phyloP scores from a whole-genome alignment of 2,797 vertebrate species.

The Loriculus beryllinus region DNA sequence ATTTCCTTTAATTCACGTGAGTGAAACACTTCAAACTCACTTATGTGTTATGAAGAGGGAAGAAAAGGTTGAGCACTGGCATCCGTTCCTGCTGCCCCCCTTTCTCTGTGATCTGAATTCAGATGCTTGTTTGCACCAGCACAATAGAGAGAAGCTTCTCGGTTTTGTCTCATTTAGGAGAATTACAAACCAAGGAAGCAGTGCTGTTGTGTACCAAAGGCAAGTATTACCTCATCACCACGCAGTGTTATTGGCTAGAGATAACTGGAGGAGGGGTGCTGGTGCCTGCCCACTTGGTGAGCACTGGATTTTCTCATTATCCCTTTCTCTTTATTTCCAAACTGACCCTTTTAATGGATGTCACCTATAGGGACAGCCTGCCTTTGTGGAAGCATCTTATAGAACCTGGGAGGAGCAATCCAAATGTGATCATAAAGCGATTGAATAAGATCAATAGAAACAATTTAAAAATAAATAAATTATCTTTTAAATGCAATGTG shows the following conservation, averaged over 20 bases:
- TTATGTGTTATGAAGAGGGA: not conserved
- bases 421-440: not conserved
- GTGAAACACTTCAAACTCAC: not conserved
- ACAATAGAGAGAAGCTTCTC: not conserved
- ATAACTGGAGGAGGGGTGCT: not conserved
- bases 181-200: not conserved
- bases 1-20: not conserved
- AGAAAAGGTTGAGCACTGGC: not conserved
- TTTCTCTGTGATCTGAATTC: not conserved
- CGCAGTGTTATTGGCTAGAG: constrained; percentile 25
- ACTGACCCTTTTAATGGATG: constrained; percentile 23
- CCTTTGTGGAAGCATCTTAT: not conserved
- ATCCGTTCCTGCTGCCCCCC: not conserved
- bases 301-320: constrained; percentile 19
- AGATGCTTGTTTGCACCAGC: not conserved
- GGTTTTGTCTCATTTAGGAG: not conserved
- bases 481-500: not conserved
- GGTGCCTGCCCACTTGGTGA: not conserved
- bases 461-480: not conserved
- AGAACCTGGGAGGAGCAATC: not conserved
- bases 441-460: not conserved
- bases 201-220: not conserved
- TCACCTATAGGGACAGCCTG: not conserved
- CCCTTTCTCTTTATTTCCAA: constrained; percentile 20
- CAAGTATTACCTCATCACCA: constrained; percentile 34